Base-by-base conservation (phyloP, 2,113 vertebrate genomes). In the Clupea harengus region DNA sequence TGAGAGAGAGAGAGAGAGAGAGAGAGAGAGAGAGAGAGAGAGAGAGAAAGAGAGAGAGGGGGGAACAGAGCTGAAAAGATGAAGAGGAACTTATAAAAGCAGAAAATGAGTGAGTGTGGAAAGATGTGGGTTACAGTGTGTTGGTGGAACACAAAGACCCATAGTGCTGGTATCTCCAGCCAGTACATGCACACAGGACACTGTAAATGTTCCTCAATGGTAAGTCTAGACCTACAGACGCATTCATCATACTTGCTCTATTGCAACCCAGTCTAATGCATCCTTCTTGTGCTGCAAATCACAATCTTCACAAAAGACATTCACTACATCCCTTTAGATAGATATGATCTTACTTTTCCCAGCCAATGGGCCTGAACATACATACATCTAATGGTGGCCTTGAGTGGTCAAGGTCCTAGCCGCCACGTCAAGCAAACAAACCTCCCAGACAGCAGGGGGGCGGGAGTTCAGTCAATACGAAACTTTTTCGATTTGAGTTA, bases 41-140 rank as follows among this genome's bases (percentile, higher is more conserved):
- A 78, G 25, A 44, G 28, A 44, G 72, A 44, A 18, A 11, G 28
- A 72, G 64, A 28, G 25, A 28, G 64, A 28, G 8, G 3, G 67
- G 39, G 32, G 6, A 44, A 39, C 13, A 78, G 72, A 78, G 78
- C 52, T 39, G 47, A n/a, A 45, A 47, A 15, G 44, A 39, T 54
- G 17, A 9, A 45, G 44, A 57, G 10, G 25, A 45, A 45, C 75
- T 72, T 54, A 47, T 57, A 88, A 15, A 39, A 32, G 72, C 44
- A 78, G 72, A 86, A 45, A 72, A 50, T 81, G 15, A 88, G 82
- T 78, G 15, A 82, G 89, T 87, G 85, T 18, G 82, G 87, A 87
- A 82, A 83, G 49, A 82, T n/a, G 46, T 20, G 20, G 52, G 64
- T 75, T 75, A 78, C 67, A 45, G 13, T 47, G 84, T 15, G 10